phyloP scores from a whole-genome alignment of 2,113 vertebrate genomes.

The Hypanus sabinus region DNA sequence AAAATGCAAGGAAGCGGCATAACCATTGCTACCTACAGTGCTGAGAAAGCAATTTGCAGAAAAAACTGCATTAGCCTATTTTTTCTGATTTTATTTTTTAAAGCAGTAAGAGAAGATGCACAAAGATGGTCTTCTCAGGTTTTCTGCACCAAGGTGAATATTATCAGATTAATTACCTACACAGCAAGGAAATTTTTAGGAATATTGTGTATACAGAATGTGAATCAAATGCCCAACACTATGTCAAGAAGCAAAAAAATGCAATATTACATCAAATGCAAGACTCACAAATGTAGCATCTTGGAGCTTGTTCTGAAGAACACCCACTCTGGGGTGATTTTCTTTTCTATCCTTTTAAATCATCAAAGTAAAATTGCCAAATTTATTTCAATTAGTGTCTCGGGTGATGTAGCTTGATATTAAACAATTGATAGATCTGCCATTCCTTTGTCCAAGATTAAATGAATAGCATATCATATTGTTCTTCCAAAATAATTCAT shows the following conservation, averaged over 20 bases:
- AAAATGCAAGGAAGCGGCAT: background rate
- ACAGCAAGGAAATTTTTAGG: background rate
- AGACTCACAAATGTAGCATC: background rate
- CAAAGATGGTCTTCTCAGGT: background rate
- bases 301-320: conserved; percentile 25
- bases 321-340: background rate
- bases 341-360: background rate
- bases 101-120: background rate
- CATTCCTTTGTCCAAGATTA: conserved; percentile 25
- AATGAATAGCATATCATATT: conserved; percentile 15
- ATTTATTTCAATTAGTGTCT: conserved; percentile 31
- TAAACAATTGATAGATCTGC: conserved; percentile 32
- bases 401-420: background rate
- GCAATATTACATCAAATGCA: background rate
- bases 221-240: background rate
- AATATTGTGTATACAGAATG: background rate
- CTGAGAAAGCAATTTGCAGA: background rate
- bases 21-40: background rate
- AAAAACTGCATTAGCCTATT: background rate
- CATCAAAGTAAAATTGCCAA: conserved; percentile 13
- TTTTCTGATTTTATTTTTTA: conserved; percentile 19
- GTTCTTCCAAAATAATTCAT: conserved; percentile 15
- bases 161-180: conserved; percentile 3
- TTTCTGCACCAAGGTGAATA: background rate
- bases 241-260: conserved; percentile 12